Evolutionary conservation across 2,113 vertebrate genomes (phyloP).

Genomic region (Gila orcuttii): DNA sequence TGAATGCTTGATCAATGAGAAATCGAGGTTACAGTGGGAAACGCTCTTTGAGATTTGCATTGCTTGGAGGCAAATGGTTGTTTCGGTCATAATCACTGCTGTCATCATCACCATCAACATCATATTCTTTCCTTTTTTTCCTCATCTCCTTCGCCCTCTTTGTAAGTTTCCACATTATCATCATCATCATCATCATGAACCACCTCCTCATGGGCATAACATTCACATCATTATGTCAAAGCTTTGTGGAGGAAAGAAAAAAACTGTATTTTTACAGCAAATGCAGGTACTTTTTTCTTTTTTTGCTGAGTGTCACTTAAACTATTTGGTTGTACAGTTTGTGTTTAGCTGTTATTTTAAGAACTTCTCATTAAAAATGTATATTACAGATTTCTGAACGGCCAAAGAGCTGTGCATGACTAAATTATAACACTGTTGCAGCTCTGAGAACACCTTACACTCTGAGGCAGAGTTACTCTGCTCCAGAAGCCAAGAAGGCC

Average conservation of each 20-base stretch:
- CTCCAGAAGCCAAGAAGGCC: neutral
- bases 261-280: neutral
- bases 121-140: constrained; percentile 15
- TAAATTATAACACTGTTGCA: constrained; percentile 11
- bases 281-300: neutral
- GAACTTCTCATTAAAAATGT: constrained; percentile 46
- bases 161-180: constrained; percentile 27
- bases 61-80: constrained; percentile 40
- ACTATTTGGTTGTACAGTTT: neutral
- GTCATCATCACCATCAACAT: constrained; percentile 40
- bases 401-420: constrained; percentile 5
- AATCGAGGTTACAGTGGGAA: constrained; percentile 13
- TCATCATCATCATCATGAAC: constrained; percentile 21
- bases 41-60: constrained; percentile 38
- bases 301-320: neutral
- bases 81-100: constrained; percentile 37
- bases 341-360: constrained; percentile 31
- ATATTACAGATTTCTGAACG: constrained; percentile 7
- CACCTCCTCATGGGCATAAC: constrained; percentile 8
- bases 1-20: constrained; percentile 36
- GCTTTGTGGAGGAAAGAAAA: neutral
- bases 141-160: constrained; percentile 5
- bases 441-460: neutral
- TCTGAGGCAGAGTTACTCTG: neutral
- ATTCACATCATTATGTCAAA: constrained; percentile 9